Percentiles rank a stretch among this genome's conserved stretches.
Conservation (phyloP, 1,140 invertebrate species). For the Lysiphlebus fabarum region DNA sequence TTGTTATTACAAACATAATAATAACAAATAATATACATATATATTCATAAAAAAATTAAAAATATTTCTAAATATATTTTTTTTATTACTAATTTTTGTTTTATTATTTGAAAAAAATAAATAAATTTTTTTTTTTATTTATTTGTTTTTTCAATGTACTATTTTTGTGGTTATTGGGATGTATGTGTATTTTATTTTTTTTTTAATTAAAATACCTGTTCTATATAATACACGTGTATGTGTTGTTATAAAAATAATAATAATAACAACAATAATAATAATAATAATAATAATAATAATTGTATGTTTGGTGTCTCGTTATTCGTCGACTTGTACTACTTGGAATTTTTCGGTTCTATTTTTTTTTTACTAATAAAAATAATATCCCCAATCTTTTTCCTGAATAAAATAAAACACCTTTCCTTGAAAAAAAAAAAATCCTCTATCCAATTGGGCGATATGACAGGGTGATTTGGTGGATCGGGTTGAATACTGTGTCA, state of each 20-base stretch:
- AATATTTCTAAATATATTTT: too few relatives aligned
- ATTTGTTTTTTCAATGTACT: background rate
- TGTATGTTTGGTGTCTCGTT: conserved; percentile 3
- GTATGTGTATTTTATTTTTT: background rate
- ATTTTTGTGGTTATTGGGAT: conserved; percentile 14
- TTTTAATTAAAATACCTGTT: background rate
- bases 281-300: background rate
- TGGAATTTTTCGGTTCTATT: conserved; percentile 40
- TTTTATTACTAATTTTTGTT: too few relatives aligned
- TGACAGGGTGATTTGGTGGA: conserved; percentile 86
- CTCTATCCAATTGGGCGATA: conserved; percentile 35
- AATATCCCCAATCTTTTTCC: conserved; percentile 14
- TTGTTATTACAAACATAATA: too few relatives aligned
- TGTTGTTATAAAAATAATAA: background rate
- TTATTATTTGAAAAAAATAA: conserved; percentile 26
- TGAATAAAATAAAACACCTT: too few relatives aligned
- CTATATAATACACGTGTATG: background rate
- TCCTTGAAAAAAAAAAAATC: background rate
- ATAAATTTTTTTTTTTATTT: conserved; percentile 31
- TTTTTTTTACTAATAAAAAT: conserved; percentile 19
- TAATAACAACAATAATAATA: background rate
- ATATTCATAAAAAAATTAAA: too few relatives aligned
- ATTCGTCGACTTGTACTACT: too few relatives aligned
- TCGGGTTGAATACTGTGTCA: conserved; percentile 87
- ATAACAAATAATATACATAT: too few relatives aligned